These are phyloP conservation scores for Aporophyla lueneburgensis DNA, from an alignment of 2,888 invertebrate species.

Conservation along the genomic window DNA sequence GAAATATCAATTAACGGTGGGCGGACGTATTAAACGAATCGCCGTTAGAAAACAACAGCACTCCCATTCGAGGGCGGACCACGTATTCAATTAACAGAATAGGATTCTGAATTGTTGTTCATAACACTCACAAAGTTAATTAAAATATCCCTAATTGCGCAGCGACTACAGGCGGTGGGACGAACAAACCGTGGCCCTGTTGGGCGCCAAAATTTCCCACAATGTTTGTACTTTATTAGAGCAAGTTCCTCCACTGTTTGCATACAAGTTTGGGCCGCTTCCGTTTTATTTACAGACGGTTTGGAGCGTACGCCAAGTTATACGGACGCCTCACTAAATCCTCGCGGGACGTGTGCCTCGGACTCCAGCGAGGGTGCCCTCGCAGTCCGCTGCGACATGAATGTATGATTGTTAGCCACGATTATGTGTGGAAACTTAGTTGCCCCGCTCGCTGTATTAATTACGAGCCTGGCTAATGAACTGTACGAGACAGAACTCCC, in stretches of 20 bases:
- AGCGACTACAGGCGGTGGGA: conserved; percentile 67
- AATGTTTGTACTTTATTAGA: conserved; percentile 88
- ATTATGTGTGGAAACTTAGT: conserved; percentile 58
- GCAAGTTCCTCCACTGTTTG: conserved; percentile 84
- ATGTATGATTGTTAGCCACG: conserved; percentile 54
- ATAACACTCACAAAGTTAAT: conserved; percentile 86
- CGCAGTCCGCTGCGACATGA: conserved; percentile 26
- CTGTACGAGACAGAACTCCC: conserved; percentile 30
- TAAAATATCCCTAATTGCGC: conserved; percentile 84
- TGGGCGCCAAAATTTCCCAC: conserved; percentile 76
- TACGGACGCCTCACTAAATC: conserved; percentile 64
- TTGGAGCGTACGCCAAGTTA: conserved; percentile 67
- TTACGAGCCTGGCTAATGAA: conserved; percentile 46
- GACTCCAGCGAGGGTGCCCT: conserved; percentile 42
- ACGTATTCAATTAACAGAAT: conserved; percentile 86
- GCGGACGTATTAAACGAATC: conserved; percentile 73
- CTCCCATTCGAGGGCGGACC: conserved; percentile 72
- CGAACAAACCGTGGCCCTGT: conserved; percentile 64
- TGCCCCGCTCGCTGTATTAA: conserved; percentile 39
- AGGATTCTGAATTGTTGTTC: conserved; percentile 84
- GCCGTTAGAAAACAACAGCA: conserved; percentile 77
- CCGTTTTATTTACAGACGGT: conserved; percentile 71
- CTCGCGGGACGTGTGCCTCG: conserved; percentile 57
- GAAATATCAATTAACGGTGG: conserved; percentile 72
- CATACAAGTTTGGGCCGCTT: conserved; percentile 72